Evolutionary conservation across 2,797 vertebrate species (phyloP), one percentile per base, ranked within the genome.

Genomic region (Oryzias sinensis): DNA sequence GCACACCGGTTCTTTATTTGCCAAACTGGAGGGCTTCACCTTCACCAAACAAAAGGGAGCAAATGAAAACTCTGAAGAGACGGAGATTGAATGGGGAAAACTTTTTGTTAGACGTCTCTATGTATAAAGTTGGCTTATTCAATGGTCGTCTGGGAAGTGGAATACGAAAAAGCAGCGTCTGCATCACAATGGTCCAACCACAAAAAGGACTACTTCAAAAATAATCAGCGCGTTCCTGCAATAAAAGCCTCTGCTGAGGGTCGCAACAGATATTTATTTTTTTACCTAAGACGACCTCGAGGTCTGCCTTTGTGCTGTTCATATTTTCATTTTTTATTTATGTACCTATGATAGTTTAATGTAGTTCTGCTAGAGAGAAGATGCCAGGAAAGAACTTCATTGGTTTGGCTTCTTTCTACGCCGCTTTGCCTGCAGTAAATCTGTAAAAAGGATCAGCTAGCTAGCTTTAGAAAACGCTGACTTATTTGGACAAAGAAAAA

Each of bases 1-100:
- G 13, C 45, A 17, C 27, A 22, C 3, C 16, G 33, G n/a, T 18
- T 49, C 46, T 49, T 49, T 47, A n/a, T 59, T 18, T 14, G 20
- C 43, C 56, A 16, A 1, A 11, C 67, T 72, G 52, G 15, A 77
- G 56, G 55, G 1, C 41, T 42, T 68, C 16, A 50, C 47, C 60
- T 62, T 48, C 43, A 13, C 16, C 2, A 25, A 37, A 60, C 24
- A 14, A 24, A 57, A 24, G 44, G 11, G 8, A 64, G 25, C 40
- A 9, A 45, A 59, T 14, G n/a, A 54, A 56, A 53, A 14, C 11
- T 29, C 2, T 53, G 1, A 40, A 65, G 20, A 15, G 24, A 45
- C 17, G 2, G 0, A 18, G 56, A 42, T 4, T 40, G n/a, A 60
- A 47, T 22, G 37, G 16, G 15, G 13, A n/a, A 47, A 33, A 41